A percentile compares a stretch with the other conserved stretches of the same genome.
phyloP scores from a whole-genome alignment of 1,140 invertebrate species.

The Scylla paramamosain region DNA sequence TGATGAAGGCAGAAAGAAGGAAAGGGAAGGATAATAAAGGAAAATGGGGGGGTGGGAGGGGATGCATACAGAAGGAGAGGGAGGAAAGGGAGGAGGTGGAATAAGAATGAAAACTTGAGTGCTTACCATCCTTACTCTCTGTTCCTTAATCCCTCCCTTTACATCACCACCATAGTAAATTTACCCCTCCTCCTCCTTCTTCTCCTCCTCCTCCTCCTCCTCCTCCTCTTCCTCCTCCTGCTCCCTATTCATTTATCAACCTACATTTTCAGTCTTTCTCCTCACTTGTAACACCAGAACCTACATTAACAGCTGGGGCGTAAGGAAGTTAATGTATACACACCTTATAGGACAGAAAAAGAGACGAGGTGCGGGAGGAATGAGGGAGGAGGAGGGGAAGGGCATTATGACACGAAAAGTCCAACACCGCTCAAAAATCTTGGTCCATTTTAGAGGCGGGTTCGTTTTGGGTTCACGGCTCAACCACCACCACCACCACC shows the following conservation, averaged over 20 bases:
- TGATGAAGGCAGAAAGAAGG: neutral
- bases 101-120: no score
- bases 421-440: no score
- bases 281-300: no score
- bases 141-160: neutral
- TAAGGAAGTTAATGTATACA: no score
- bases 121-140: neutral
- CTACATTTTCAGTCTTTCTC: neutral
- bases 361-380: no score
- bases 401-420: neutral
- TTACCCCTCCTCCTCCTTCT: neutral
- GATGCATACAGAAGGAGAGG: neutral
- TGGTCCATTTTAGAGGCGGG: no score
- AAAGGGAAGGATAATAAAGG: neutral
- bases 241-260: neutral
- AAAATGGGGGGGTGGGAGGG: neutral
- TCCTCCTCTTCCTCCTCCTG: slow-evolving; percentile 11
- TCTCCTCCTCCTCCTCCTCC: neutral
- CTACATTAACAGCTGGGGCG: no score
- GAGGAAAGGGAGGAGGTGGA: neutral
- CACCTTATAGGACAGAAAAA: no score
- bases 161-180: no score
- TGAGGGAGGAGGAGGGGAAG: neutral
- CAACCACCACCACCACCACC: no score
- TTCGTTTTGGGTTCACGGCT: no score